Evolutionary conservation across 23 tunicate species (phyloP).

Genomic region (Styela clava): DNA sequence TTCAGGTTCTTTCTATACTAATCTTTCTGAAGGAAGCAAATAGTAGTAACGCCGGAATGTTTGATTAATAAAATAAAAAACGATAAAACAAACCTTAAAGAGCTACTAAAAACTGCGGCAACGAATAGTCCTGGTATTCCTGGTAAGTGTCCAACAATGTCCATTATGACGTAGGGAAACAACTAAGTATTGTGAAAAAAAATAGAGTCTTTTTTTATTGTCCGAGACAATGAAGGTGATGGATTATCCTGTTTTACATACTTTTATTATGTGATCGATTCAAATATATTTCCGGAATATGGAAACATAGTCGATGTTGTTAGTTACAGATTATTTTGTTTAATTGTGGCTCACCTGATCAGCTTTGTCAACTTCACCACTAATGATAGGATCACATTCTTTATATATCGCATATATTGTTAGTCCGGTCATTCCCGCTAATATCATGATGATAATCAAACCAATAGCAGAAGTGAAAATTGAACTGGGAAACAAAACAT

Average conservation of each 20-base stretch:
- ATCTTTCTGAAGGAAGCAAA: no score
- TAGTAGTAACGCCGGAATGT: no score
- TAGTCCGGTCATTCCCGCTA: conserved; percentile 95
- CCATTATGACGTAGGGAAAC: conserved; percentile 91
- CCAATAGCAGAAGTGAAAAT: conserved; percentile 53
- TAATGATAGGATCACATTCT: conserved; percentile 67
- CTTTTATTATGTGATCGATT: no score
- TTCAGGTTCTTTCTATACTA: no score
- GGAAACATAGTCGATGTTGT: no score
- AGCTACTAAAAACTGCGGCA: conserved; percentile 91
- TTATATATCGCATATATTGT: conserved; percentile 84
- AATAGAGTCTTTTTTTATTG: no score
- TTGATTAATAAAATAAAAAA: no score
- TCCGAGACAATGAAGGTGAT: no score
- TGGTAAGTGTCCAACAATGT: conserved; percentile 69
- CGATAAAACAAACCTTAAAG: conserved; percentile 85
- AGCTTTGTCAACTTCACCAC: conserved; percentile 33
- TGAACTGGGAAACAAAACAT: neutral
- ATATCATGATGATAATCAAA: conserved; percentile 56
- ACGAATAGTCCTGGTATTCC: conserved; percentile 93
- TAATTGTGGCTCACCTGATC: conserved; percentile 93
- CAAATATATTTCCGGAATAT: no score
- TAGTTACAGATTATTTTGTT: no score
- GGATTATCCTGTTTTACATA: no score
- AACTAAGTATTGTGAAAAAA: conserved; percentile 24